Conservation (phyloP, 2,888 invertebrate species). For the Drosophila melanosoma region DNA sequence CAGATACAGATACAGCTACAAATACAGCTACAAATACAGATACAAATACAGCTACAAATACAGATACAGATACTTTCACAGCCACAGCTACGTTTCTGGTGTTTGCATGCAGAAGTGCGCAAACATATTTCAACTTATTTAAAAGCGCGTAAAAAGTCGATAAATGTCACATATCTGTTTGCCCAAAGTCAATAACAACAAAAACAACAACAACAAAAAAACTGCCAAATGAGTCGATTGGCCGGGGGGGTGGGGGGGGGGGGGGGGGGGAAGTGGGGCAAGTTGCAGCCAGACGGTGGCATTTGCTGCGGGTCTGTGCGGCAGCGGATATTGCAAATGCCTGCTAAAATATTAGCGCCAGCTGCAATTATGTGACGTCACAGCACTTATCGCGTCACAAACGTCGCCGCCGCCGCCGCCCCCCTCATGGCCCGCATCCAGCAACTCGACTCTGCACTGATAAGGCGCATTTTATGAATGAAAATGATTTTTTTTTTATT, state of each 20-base stretch:
- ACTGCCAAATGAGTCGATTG: slow-evolving; percentile 18
- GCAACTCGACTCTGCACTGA: slow-evolving; percentile 48
- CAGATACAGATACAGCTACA: slow-evolving; percentile 27
- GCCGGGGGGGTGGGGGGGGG: not conserved
- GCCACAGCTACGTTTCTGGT: slow-evolving; percentile 27
- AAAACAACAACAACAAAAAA: not conserved
- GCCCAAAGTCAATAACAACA: slow-evolving; percentile 53
- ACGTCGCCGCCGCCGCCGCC: slow-evolving; percentile 38
- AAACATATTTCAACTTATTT: slow-evolving; percentile 79
- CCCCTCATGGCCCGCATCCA: slow-evolving; percentile 29
- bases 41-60: slow-evolving; percentile 25
- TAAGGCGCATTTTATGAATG: slow-evolving; percentile 73
- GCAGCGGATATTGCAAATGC: slow-evolving; percentile 53
- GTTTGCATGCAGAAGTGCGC: slow-evolving; percentile 65
- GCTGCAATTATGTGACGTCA: slow-evolving; percentile 76
- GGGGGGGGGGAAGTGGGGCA: not conserved
- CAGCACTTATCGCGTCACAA: slow-evolving; percentile 37
- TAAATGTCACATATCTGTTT: slow-evolving; percentile 81
- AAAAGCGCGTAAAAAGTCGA: slow-evolving; percentile 81
- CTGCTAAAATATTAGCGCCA: slow-evolving; percentile 66
- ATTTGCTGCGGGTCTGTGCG: slow-evolving; percentile 27
- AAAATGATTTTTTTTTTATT: slow-evolving; percentile 69
- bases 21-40: slow-evolving; percentile 23
- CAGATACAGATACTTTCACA: slow-evolving; percentile 46
- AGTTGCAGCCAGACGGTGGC: slow-evolving; percentile 11